Conservation (phyloP, 2,113 vertebrate genomes). For the Neotragus pygmaeus region DNA sequence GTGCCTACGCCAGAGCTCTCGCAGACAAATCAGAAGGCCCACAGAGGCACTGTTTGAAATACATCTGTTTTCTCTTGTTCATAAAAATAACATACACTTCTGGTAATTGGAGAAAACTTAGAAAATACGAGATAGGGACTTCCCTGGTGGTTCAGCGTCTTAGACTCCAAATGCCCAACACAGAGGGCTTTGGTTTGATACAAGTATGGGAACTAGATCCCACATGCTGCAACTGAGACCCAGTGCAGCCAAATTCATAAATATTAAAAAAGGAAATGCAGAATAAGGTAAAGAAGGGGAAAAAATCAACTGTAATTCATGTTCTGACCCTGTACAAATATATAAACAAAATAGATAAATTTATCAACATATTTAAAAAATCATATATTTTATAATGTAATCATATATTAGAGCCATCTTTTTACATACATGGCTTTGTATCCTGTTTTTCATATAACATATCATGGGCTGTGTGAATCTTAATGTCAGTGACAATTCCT, state of each 20-base stretch:
- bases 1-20: not conserved
- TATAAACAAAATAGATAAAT: not conserved
- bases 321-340: not conserved
- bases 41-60: not conserved
- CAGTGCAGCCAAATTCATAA: not conserved
- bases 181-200: not conserved
- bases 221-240: not conserved
- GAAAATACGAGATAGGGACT: not conserved
- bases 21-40: not conserved
- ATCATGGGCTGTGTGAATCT: not conserved
- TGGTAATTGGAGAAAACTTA: not conserved
- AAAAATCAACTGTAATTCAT: not conserved
- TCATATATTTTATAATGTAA: not conserved
- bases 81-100: not conserved
- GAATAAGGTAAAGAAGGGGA: not conserved
- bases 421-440: not conserved
- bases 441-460: not conserved
- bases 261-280: not conserved
- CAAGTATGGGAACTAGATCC: not conserved
- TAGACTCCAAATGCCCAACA: rapidly evolving
- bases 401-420: not conserved
- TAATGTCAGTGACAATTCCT: not conserved
- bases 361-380: not conserved
- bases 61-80: not conserved
- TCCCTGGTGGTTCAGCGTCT: not conserved